Conservation (phyloP, 1,140 invertebrate species). For the Drosophila orena region DNA sequence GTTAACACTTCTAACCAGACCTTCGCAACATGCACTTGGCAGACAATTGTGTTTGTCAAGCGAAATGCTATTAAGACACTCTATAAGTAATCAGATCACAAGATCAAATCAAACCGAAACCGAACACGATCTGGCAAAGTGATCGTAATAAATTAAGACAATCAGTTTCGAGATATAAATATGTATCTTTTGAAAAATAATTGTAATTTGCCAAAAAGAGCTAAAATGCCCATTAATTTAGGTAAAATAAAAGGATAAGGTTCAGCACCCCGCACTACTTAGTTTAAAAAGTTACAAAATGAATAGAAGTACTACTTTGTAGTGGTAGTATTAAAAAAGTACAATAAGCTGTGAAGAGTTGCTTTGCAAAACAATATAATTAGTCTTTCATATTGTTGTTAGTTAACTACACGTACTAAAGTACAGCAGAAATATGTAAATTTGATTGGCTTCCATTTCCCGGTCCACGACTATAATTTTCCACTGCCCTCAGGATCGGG, state of each 20-base stretch:
- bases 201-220: background rate
- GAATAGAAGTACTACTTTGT: too few species aligned
- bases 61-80: too few species aligned
- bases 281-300: too few species aligned
- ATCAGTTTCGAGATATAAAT: background rate
- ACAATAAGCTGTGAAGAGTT: too few species aligned
- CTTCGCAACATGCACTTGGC: background rate
- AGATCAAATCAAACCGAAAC: background rate
- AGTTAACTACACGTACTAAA: background rate
- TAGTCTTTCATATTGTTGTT: background rate
- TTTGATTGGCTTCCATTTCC: background rate
- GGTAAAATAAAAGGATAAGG: too few species aligned
- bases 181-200: background rate
- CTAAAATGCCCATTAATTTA: too few species aligned
- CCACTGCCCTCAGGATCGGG: background rate
- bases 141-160: background rate
- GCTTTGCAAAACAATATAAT: too few species aligned
- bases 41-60: too few species aligned
- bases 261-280: too few species aligned
- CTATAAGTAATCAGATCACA: background rate
- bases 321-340: too few species aligned
- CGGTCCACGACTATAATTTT: slow-evolving; percentile 8
- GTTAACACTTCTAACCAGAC: background rate
- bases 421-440: background rate
- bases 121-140: too few species aligned